Conservation (phyloP, 1,140 invertebrate species). For the Mylabris phalerata region DNA sequence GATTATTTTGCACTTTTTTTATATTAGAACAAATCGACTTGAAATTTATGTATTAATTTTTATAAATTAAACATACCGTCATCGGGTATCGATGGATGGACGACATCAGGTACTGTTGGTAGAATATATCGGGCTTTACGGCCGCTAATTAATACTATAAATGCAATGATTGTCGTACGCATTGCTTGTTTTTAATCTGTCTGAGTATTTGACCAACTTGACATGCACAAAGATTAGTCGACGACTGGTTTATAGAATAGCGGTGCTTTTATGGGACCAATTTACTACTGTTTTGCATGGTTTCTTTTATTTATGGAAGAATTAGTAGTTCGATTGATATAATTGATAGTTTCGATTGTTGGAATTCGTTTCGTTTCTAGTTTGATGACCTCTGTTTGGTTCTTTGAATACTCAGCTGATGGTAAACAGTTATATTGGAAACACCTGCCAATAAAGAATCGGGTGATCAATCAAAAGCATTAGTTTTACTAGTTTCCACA, state of each 20-base stretch:
- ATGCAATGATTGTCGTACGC: background rate
- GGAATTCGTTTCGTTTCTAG: background rate
- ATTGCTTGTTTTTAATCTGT: background rate
- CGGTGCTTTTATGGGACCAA: no score
- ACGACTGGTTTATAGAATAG: background rate
- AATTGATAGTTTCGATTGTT: background rate
- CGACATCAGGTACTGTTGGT: conserved; percentile 40
- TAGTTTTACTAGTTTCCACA: no score
- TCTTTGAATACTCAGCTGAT: background rate
- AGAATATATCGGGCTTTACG: conserved; percentile 28
- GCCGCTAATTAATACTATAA: conserved; percentile 1
- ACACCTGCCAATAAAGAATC: no score
- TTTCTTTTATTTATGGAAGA: background rate
- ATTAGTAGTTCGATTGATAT: background rate
- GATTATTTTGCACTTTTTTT: background rate
- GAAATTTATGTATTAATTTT: background rate
- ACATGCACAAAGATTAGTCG: background rate
- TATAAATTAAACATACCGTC: conserved; percentile 31
- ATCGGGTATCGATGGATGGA: conserved; percentile 43
- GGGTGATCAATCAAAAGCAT: no score
- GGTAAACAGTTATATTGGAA: conserved; percentile 1
- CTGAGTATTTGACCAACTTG: background rate
- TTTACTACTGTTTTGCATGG: background rate
- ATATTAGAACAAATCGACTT: background rate
- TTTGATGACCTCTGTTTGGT: conserved; percentile 8